Base-by-base conservation (phyloP, 2,888 invertebrate genomes). In the Dilophus febrilis region DNA sequence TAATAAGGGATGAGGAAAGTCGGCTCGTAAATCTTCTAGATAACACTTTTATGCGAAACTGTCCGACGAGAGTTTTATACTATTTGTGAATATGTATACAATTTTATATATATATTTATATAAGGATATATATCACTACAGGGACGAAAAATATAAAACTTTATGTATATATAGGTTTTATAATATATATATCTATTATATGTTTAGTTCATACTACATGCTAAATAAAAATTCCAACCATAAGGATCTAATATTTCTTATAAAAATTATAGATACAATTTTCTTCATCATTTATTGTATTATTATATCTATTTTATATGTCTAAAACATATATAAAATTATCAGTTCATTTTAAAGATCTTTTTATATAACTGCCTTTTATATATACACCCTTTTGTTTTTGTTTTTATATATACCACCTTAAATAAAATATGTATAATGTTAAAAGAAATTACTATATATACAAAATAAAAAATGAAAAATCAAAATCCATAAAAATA, bases 1-100 rank as follows among this genome's bases (percentile, higher is more conserved):
- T n/a, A 46, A 48, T 51, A 52, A 55, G 57, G 56, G 59, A 59
- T 60, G 58, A 59, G 58, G 56, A 60, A 61, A 61, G 62, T 62
- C 61, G 58, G 58, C 58, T 61, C 61, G 60, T 61, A 62, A 61
- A 61, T 61, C 62, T 61, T 61, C 50, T 49, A 58, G 62, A 61
- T 61, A 61, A 61, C 59, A 61, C 60, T 61, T 48, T 61, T 61
- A 62, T 62, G 60, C 60, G 61, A 62, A 61, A 61, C 60, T 60
- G 58, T 58, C 58, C 59, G 57, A 41, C 44, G 40, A 44, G 33
- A 40, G 27, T 36, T 37, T 41, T 41, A 35, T 40, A 36, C 27
- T 22, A 4, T 22, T 22, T 22, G 26, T n/a, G 19, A 33, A 33
- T 33, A 14, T 16, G 33, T 16, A 33, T 17, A 33, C 33, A n/a